phyloP scores from a whole-genome alignment of 2,113 vertebrate genomes.

The Lycocorax pyrrhopterus region DNA sequence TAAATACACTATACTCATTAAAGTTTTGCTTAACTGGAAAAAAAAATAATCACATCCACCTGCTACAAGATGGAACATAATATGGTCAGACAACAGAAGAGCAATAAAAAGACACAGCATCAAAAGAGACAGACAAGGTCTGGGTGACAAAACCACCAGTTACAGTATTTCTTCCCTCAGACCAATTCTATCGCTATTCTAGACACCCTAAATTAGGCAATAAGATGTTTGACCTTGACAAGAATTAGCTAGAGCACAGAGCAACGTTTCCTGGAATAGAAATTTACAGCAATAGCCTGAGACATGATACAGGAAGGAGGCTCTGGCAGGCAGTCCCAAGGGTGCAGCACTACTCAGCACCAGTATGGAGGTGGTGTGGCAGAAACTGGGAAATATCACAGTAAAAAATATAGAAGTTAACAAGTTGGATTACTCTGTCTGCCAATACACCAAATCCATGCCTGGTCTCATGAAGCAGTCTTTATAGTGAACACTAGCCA shows the following conservation, averaged over 20 bases:
- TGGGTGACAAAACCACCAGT: background rate
- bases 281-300: background rate
- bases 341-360: background rate
- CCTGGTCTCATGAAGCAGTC: background rate
- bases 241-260: background rate
- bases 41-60: background rate
- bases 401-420: background rate
- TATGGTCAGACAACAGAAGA: background rate
- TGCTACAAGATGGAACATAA: background rate
- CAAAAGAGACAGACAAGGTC: background rate
- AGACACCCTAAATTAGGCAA: background rate
- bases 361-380: fast-evolving
- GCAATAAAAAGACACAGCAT: background rate
- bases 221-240: background rate
- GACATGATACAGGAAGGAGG: background rate
- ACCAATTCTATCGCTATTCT: background rate
- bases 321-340: background rate
- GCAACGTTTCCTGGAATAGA: background rate
- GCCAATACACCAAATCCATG: background rate
- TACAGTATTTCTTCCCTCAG: background rate
- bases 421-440: background rate
- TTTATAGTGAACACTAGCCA: background rate
- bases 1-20: background rate
- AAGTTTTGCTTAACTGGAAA: background rate
- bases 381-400: background rate